phyloP scores from a whole-genome alignment of 2,113 vertebrate species.

The Charadrius vociferus region DNA sequence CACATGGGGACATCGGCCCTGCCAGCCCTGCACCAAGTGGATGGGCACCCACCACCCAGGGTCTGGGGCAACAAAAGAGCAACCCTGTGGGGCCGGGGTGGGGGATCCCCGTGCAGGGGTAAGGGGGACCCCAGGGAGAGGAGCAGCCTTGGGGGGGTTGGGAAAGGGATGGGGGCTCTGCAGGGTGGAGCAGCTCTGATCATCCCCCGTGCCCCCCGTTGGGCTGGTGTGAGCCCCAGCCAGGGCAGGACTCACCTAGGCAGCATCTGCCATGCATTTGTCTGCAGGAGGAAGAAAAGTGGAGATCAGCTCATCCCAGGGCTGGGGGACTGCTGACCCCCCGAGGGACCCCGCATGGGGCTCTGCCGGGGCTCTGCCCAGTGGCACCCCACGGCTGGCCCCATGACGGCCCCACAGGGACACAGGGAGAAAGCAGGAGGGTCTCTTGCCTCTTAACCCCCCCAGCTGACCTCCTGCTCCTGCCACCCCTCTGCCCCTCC shows the following conservation, averaged over 20 bases:
- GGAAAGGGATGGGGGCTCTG: not conserved
- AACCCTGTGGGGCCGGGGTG: too few relatives aligned
- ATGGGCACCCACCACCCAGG: not conserved
- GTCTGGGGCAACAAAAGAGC: not conserved
- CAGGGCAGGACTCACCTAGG: conserved; percentile 44
- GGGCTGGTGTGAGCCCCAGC: not conserved
- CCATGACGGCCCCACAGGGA: not conserved
- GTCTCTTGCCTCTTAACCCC: not conserved
- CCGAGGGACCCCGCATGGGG: not conserved
- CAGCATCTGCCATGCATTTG: conserved; percentile 48
- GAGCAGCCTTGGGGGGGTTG: not conserved
- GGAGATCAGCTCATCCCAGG: not conserved
- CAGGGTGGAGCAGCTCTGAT: rapidly evolving
- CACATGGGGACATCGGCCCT: rapidly evolving
- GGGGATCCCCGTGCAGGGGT: not conserved
- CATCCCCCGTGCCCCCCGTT: rapidly evolving
- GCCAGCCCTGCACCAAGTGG: not conserved
- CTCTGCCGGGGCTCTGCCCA: not conserved
- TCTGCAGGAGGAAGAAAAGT: conserved; percentile 34
- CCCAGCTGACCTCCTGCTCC: not conserved
- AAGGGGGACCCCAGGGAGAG: not conserved
- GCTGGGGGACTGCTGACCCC: not conserved
- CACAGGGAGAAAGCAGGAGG: not conserved
- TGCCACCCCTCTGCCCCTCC: rapidly evolving
- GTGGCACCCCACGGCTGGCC: not conserved